A percentile compares a stretch with the other conserved stretches of the same genome.
Conservation (phyloP, 2,888 invertebrate genomes). For the Pachymerium ferrugineum region DNA sequence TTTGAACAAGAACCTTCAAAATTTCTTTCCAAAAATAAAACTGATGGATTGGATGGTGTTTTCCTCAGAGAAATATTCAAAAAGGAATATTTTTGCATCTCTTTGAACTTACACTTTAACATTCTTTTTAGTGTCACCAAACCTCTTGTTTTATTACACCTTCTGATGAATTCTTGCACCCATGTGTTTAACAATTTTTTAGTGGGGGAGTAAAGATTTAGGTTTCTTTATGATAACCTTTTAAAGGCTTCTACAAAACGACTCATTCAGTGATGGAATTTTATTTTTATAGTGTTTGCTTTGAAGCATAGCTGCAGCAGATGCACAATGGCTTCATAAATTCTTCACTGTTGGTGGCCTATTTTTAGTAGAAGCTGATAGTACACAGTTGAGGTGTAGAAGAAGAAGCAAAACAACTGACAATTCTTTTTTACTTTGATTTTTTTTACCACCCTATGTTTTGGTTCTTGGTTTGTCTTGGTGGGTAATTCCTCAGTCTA, state of each 20-base stretch:
- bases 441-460: neutral
- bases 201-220: too few relatives aligned
- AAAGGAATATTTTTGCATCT: neutral
- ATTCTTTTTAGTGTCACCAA: neutral
- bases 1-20: neutral
- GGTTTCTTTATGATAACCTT: neutral
- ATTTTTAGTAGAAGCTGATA: slow-evolving; percentile 8
- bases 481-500: slow-evolving; percentile 13
- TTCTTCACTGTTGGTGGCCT: slow-evolving; percentile 8
- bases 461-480: slow-evolving; percentile 1
- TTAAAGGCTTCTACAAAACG: neutral
- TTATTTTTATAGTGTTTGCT: slow-evolving; percentile 9
- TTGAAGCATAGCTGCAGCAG: slow-evolving; percentile 8
- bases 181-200: neutral
- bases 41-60: neutral
- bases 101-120: neutral
- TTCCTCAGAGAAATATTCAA: neutral
- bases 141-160: slow-evolving; percentile 4
- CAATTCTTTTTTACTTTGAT: neutral
- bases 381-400: neutral
- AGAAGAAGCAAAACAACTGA: neutral
- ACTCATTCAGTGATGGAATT: slow-evolving; percentile 9
- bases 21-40: slow-evolving; percentile 1
- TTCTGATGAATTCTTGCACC: neutral
- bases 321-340: slow-evolving; percentile 8